Conservation (phyloP, 2,113 vertebrate species). For the Bettongia penicillata region DNA sequence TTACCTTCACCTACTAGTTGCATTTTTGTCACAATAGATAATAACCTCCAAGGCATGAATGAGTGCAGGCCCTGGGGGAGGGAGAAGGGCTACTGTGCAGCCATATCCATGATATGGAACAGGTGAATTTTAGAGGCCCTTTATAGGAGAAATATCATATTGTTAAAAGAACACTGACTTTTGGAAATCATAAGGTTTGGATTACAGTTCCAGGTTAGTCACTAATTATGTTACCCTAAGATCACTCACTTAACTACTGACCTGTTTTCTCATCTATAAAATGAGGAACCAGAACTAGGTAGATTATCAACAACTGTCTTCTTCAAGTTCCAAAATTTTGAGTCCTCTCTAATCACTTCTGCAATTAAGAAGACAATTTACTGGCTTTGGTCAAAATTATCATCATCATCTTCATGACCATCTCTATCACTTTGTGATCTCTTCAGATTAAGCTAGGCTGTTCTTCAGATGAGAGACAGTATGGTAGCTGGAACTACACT, state of each 20-base stretch:
- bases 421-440: not conserved
- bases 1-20: constrained; percentile 22
- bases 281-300: not conserved
- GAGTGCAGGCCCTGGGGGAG: not conserved
- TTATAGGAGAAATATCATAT: constrained; percentile 27
- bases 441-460: not conserved
- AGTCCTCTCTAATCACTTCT: not conserved
- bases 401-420: not conserved
- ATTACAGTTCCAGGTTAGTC: not conserved
- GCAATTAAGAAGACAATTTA: not conserved
- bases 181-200: not conserved
- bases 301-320: not conserved
- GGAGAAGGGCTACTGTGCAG: not conserved
- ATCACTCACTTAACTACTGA: not conserved
- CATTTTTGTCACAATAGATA: constrained; percentile 3
- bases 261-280: not conserved
- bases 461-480: not conserved
- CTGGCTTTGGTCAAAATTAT: not conserved
- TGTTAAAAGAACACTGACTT: not conserved
- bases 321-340: constrained; percentile 15
- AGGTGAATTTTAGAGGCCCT: constrained; percentile 12
- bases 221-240: not conserved
- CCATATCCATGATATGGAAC: not conserved
- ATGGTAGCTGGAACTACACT: not conserved
- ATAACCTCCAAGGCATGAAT: constrained; percentile 25